A percentile compares a stretch with the other conserved stretches of the same genome.
Conservation (phyloP, 2,888 invertebrate genomes). For the Onchidella celtica region DNA sequence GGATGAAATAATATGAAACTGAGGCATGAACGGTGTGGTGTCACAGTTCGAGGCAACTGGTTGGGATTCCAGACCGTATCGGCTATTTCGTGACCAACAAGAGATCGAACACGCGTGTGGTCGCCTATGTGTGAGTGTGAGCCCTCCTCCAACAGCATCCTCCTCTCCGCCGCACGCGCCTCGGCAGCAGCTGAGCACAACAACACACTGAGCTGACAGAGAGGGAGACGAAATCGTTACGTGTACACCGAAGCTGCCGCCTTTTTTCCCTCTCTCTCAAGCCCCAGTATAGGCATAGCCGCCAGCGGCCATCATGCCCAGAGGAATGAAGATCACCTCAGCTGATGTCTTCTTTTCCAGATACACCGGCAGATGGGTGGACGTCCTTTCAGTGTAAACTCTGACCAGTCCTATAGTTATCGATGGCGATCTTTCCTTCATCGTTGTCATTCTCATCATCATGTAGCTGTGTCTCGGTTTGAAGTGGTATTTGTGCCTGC, state of each 20-base stretch:
- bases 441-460: not conserved
- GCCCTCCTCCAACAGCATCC: not conserved
- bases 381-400: not conserved
- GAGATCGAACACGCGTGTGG: too few species aligned
- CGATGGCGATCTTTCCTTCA: not conserved
- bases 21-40: too few species aligned
- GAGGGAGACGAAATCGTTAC: slow-evolving; percentile 36
- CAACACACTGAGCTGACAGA: slow-evolving; percentile 21
- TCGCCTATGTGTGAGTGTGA: slow-evolving; percentile 7
- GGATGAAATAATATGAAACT: too few species aligned
- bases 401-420: not conserved
- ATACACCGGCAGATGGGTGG: not conserved
- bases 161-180: slow-evolving; percentile 10
- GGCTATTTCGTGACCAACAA: too few species aligned
- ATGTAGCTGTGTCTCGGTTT: not conserved
- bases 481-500: not conserved
- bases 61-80: too few species aligned
- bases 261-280: not conserved
- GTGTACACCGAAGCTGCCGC: not conserved
- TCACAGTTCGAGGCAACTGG: too few species aligned
- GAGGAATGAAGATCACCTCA: not conserved
- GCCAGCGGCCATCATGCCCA: slow-evolving; percentile 43
- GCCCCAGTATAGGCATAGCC: slow-evolving; percentile 33
- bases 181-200: slow-evolving; percentile 19
- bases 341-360: not conserved